Evolutionary conservation across 2,113 vertebrate species (phyloP), one percentile per base, ranked within the genome.

Genomic region (Tachysurus vachellii): DNA sequence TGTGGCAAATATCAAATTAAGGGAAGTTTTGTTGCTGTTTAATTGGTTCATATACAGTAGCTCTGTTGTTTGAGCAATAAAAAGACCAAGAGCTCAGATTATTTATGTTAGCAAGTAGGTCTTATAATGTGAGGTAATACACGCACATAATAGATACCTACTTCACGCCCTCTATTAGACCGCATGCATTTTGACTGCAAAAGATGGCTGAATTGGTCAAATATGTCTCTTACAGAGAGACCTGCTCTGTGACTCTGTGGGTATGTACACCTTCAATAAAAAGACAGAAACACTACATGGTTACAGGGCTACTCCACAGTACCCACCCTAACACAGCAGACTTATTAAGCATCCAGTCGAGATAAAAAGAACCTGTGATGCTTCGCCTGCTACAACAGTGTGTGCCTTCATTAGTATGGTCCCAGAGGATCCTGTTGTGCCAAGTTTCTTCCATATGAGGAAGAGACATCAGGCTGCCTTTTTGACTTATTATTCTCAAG

Each of bases 381-480:
- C 68, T 62, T 79, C 44, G 26, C 26, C 83, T 62, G 66, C 71
- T n/a, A 85, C 16, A 56, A 28, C 28, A 73, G 83, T 73, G 84
- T 66, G 81, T 70, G 80, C 85, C 59, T 85, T 89, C 83, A 86
- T 88, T 82, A 82, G 71, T 53, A 42, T 71, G 9, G 28, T 64
- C 76, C 44, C 61, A 62, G 36, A 75, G 54, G 80, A 85, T 56
- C 19, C 28, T 76, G 23, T 56, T 54, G 70, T 57, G 47, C 47
- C 87, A 85, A 71, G 83, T 44, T 54, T 44, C 76, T 81, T 73
- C 75, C 66, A 53, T 75, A n/a, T 14, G 26, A 50, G n/a, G 12
- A 61, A 26, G 17, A 83, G 76, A 83, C 68, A 76, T 70, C 70
- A 76, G 68, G 42, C 56, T 64, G 80, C 31, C 54, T 59, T 82